A percentile compares a stretch with the other conserved stretches of the same genome.
Conservation (phyloP, 2,888 invertebrate genomes). For the Pseudanteris insignis region DNA sequence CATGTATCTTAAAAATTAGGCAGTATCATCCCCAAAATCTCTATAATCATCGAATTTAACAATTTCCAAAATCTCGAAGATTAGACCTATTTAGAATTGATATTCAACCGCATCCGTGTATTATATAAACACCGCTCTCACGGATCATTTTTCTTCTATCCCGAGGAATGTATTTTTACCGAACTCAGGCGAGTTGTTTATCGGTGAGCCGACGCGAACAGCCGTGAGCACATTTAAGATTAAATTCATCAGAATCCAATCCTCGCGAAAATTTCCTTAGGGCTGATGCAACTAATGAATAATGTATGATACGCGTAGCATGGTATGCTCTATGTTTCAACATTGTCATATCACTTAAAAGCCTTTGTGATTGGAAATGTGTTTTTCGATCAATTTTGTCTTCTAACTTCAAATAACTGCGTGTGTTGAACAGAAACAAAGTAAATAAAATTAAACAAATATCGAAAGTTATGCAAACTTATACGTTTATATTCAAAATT, state of each 20-base stretch:
- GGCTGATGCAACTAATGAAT: conserved; percentile 59
- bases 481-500: too few species aligned
- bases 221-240: conserved; percentile 62
- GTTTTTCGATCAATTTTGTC: too few species aligned
- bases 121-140: conserved; percentile 30
- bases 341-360: conserved; percentile 52
- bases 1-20: too few species aligned
- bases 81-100: too few species aligned
- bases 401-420: too few species aligned
- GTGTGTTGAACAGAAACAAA: too few species aligned
- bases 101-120: neutral
- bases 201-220: conserved; percentile 48
- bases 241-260: conserved; percentile 67
- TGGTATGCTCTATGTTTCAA: conserved; percentile 47
- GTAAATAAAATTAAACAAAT: too few species aligned
- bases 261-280: conserved; percentile 54
- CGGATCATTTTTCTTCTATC: conserved; percentile 19
- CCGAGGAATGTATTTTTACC: conserved; percentile 22
- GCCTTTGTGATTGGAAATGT: too few species aligned
- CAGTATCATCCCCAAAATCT: too few species aligned
- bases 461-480: too few species aligned
- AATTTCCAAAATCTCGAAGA: too few species aligned
- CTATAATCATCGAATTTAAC: too few species aligned
- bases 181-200: conserved; percentile 57
- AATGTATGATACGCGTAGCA: conserved; percentile 57